Conservation (phyloP, 2,113 vertebrate genomes). For the Mus musculus region DNA sequence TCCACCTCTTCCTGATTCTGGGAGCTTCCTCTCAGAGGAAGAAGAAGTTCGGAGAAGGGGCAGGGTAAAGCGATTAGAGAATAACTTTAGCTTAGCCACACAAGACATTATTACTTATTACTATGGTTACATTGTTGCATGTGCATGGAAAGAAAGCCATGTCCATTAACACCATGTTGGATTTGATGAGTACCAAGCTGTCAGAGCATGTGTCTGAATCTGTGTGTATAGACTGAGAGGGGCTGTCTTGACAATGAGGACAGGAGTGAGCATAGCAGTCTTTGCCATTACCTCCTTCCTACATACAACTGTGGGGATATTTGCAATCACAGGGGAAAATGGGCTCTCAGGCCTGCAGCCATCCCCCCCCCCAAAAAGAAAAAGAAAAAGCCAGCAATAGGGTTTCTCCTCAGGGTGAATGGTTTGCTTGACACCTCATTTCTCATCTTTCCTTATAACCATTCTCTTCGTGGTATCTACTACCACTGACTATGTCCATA, state of each 20-base stretch:
- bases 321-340: fast-evolving
- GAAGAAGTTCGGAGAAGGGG: background rate
- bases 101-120: background rate
- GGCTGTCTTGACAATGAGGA: background rate
- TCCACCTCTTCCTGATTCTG: fast-evolving
- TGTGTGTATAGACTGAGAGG: background rate
- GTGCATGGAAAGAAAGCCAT: background rate
- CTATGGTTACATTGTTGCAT: background rate
- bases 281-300: fast-evolving
- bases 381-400: too few species aligned
- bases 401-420: background rate
- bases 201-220: fast-evolving
- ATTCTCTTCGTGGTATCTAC: background rate
- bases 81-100: too few species aligned
- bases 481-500: fast-evolving
- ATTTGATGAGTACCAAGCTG: too few species aligned
- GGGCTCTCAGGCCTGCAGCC: background rate
- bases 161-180: background rate
- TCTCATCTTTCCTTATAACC: background rate
- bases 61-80: background rate
- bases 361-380: too few species aligned
- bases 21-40: background rate
- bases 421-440: background rate
- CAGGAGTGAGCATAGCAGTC: fast-evolving
- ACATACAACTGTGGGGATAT: fast-evolving